phyloP scores from a whole-genome alignment of 2,888 invertebrate genomes.

The Tetragonisca angustula region DNA sequence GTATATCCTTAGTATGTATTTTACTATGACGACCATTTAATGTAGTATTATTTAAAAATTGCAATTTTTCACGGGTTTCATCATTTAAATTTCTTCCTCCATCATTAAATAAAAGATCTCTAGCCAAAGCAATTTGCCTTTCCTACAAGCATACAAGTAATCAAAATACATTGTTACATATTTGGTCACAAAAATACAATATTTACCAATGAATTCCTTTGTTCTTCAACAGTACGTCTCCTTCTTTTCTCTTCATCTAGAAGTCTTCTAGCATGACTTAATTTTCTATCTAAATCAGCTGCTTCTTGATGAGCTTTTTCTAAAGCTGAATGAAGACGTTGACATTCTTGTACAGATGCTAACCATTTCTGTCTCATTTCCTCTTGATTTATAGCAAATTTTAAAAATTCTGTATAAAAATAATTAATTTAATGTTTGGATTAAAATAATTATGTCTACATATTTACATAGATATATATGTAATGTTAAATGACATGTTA shows the following conservation, averaged over 20 bases:
- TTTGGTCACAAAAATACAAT: not conserved
- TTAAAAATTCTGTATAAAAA: slow-evolving; percentile 88
- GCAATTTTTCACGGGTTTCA: slow-evolving; percentile 92
- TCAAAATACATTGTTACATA: not conserved
- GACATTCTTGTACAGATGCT: slow-evolving; percentile 89
- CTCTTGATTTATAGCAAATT: slow-evolving; percentile 90
- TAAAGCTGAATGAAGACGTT: slow-evolving; percentile 89
- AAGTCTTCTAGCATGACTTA: slow-evolving; percentile 92
- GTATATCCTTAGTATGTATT: slow-evolving; percentile 74
- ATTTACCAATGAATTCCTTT: slow-evolving; percentile 89
- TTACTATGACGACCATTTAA: slow-evolving; percentile 85
- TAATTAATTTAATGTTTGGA: not conserved
- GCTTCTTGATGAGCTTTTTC: slow-evolving; percentile 90
- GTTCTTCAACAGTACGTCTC: slow-evolving; percentile 89
- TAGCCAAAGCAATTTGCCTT: slow-evolving; percentile 89
- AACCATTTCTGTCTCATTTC: slow-evolving; percentile 89
- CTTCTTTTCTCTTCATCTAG: slow-evolving; percentile 92
- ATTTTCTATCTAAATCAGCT: slow-evolving; percentile 91
- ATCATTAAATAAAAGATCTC: slow-evolving; percentile 90
- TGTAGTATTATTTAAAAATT: slow-evolving; percentile 89
- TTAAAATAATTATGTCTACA: not conserved
- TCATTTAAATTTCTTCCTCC: slow-evolving; percentile 90
- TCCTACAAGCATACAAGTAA: slow-evolving; percentile 85
- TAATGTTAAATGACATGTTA: not conserved
- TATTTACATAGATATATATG: too few species aligned